These are phyloP conservation scores for Acanthochromis polyacanthus DNA, from an alignment of 2,113 vertebrate species.

Conservation along the genomic window DNA sequence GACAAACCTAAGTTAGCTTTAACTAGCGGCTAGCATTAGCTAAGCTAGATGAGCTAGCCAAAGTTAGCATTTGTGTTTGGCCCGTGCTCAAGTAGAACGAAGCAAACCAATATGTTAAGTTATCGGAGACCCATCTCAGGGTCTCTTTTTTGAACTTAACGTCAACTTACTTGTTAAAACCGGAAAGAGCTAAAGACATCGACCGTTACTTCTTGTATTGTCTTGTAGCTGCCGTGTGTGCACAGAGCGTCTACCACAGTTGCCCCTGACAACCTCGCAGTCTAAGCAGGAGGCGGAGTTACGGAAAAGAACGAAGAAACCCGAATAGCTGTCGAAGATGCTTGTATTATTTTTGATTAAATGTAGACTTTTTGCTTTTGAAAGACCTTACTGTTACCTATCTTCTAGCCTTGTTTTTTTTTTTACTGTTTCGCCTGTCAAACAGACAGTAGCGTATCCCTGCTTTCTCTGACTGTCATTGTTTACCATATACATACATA, in stretches of 20 bases:
- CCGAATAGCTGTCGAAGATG: conserved; percentile 35
- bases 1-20: conserved; percentile 47
- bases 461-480: too few relatives aligned
- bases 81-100: too few relatives aligned
- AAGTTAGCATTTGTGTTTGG: conserved; percentile 48
- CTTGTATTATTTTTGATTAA: too few relatives aligned
- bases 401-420: too few relatives aligned
- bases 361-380: too few relatives aligned
- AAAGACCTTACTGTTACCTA: too few relatives aligned
- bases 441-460: too few relatives aligned
- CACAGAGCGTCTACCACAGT: conserved; percentile 74
- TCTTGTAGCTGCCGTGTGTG: conserved; percentile 25
- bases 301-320: conserved; percentile 59
- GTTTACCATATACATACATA: too few relatives aligned
- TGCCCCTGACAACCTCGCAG: conserved; percentile 77
- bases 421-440: too few relatives aligned
- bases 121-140: conserved; percentile 7
- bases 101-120: neutral
- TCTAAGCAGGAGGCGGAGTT: conserved; percentile 46
- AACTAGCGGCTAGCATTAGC: conserved; percentile 63
- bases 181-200: neutral
- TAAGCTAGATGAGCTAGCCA: conserved; percentile 50
- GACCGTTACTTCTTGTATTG: conserved; percentile 11
- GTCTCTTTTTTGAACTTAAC: neutral
- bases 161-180: neutral